Evolutionary conservation across 2,888 invertebrate species (phyloP).

Genomic region (Stenoptilia bipunctidactyla): DNA sequence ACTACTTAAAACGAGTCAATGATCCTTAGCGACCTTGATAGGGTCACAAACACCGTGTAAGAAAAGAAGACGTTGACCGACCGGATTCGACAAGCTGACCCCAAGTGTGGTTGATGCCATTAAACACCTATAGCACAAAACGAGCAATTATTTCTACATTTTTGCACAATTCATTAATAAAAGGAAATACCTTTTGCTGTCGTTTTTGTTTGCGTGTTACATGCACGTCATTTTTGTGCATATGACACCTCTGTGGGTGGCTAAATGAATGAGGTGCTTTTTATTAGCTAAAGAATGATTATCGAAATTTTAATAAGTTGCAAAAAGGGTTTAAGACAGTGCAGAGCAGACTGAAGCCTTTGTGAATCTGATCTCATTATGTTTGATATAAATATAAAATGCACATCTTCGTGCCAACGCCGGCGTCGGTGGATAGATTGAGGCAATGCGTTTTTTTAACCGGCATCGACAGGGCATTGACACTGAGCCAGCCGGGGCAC

Average conservation of each 20-base stretch:
- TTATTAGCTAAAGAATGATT: background rate
- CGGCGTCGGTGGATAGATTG: conserved; percentile 43
- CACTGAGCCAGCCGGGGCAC: conserved; percentile 52
- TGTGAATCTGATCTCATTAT: background rate
- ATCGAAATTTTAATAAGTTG: background rate
- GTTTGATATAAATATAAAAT: conserved; percentile 17
- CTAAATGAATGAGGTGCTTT: too few relatives aligned
- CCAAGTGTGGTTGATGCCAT: conserved; percentile 40
- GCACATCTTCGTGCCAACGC: conserved; percentile 31
- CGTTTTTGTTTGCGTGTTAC: conserved; percentile 48
- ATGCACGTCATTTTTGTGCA: conserved; percentile 25
- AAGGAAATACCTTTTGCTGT: conserved; percentile 46
- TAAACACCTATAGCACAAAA: conserved; percentile 32
- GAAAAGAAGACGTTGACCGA: conserved; percentile 55
- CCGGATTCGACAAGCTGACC: conserved; percentile 25
- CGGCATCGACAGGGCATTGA: conserved; percentile 65
- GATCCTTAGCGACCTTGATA: conserved; percentile 49
- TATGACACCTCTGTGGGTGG: conserved; percentile 28
- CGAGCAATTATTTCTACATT: conserved; percentile 50
- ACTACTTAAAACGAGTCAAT: background rate
- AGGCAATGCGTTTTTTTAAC: conserved; percentile 63
- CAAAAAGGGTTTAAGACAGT: background rate
- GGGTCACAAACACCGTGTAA: conserved; percentile 49
- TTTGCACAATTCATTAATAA: conserved; percentile 53
- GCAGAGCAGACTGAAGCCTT: background rate